phyloP scores from a whole-genome alignment of 2,888 invertebrate species.

The Apomyelois bistriatella region DNA sequence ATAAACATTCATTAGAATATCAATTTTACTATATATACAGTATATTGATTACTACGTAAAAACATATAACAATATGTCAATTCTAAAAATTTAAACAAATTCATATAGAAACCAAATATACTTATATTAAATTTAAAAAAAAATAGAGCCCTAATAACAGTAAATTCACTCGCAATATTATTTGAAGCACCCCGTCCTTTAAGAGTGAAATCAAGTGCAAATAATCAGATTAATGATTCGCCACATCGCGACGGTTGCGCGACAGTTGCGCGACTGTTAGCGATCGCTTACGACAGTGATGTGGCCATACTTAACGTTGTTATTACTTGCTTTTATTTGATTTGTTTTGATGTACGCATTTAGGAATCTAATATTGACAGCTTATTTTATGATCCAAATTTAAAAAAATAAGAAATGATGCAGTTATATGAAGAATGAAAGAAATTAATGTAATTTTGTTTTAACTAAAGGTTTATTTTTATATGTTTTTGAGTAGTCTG shows the following conservation, averaged over 20 bases:
- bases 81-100: too few species aligned
- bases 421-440: too few species aligned
- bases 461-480: too few species aligned
- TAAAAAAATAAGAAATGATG: neutral
- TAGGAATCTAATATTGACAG: neutral
- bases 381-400: neutral
- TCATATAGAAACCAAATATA: too few species aligned
- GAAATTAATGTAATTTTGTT: too few species aligned
- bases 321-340: neutral
- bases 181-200: neutral
- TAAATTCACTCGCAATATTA: neutral
- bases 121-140: too few species aligned
- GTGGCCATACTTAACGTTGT: neutral
- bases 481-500: too few species aligned
- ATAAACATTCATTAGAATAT: too few species aligned
- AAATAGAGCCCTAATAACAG: neutral
- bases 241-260: slow-evolving; percentile 41
- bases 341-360: neutral
- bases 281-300: slow-evolving; percentile 17
- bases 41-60: too few species aligned
- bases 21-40: too few species aligned
- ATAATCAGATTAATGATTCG: slow-evolving; percentile 58
- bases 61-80: too few species aligned
- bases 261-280: slow-evolving; percentile 29
- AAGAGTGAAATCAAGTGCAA: slow-evolving; percentile 51